Evolutionary conservation across 2,888 invertebrate genomes (phyloP), one percentile per base, ranked within the genome.

Genomic region (Leptopilina syphax): DNA sequence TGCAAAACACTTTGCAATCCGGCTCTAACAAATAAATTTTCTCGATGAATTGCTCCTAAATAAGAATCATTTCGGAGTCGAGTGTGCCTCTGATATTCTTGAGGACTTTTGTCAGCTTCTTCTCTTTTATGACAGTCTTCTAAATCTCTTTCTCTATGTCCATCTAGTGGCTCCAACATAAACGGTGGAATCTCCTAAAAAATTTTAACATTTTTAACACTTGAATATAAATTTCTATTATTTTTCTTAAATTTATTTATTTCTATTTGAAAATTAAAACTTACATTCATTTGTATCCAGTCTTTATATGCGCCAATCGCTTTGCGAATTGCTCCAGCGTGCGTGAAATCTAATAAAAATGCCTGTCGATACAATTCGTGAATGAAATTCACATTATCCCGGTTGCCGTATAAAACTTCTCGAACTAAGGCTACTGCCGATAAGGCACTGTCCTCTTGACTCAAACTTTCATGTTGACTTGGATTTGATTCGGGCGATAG

Each of bases 351-450:
- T 87, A 98, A 93, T 73, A 98, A 93, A 93, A 98, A 97, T 54
- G 98, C 98, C 93, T 98, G 98, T 47, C 98, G 95, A 90, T 98
- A 96, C 80, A 98, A 95, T 93, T 99, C 99, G 88, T 98, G 97
- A 47, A 98, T 95, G 90, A 99, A 97, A 93, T 99, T 98, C 7
- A 99, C 96, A 92, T 98, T 98, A 85, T 98, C 97, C 73, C 98
- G 94, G 65, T 95, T 96, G 47, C 95, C 95, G 90, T 97, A 98
- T 65, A 99, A 93, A 24, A 98, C 98, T 87, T 97, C 96, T 70
- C 97, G 95, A 0, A 98, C 98, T 79, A 98, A 95, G 86, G 94
- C 93, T 77, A 94, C 93, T 0, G 94, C 93, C 66, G 92, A 93
- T 66, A 94, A 83, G 63, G 92, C 84, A 77, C 87, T 90, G 73